phyloP scores from a whole-genome alignment of 92 coral and sea anemone species.

The Umimayanthus chanpuru region DNA sequence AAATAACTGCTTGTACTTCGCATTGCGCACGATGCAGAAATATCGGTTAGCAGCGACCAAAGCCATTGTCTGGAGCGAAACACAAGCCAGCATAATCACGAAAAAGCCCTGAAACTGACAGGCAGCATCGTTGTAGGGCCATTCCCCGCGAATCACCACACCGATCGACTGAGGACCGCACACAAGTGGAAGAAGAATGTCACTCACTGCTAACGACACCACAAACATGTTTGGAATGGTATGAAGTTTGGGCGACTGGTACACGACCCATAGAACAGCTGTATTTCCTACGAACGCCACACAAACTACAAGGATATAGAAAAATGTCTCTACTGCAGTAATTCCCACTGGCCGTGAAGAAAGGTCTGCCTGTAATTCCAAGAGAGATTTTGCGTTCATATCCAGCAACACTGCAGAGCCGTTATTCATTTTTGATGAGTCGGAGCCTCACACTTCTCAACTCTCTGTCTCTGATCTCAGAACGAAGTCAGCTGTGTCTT shows the following conservation, averaged over 20 bases:
- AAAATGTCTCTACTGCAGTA: conserved; percentile 39
- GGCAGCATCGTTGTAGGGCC: conserved; percentile 57
- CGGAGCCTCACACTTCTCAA: neutral
- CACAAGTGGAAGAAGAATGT: conserved; percentile 55
- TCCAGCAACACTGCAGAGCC: neutral
- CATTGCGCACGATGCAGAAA: conserved; percentile 65
- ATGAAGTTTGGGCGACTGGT: conserved; percentile 52
- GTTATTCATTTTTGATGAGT: neutral
- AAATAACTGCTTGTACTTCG: conserved; percentile 54
- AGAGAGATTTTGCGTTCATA: conserved; percentile 14
- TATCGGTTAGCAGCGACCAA: conserved; percentile 73
- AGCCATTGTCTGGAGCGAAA: conserved; percentile 65
- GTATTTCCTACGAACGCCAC: conserved; percentile 59
- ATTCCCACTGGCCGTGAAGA: conserved; percentile 32
- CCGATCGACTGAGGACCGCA: conserved; percentile 61
- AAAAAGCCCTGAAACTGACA: conserved; percentile 79
- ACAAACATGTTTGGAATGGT: conserved; percentile 66
- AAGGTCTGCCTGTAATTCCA: neutral
- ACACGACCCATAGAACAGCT: conserved; percentile 66
- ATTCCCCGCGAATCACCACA: conserved; percentile 50
- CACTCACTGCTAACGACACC: conserved; percentile 69
- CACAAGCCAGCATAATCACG: conserved; percentile 64
- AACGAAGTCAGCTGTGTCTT: conserved; percentile 12
- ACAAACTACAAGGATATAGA: conserved; percentile 42
- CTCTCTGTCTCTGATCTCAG: neutral